Conservation (phyloP, 2,888 invertebrate genomes). For the Callyntrura sp. region DNA sequence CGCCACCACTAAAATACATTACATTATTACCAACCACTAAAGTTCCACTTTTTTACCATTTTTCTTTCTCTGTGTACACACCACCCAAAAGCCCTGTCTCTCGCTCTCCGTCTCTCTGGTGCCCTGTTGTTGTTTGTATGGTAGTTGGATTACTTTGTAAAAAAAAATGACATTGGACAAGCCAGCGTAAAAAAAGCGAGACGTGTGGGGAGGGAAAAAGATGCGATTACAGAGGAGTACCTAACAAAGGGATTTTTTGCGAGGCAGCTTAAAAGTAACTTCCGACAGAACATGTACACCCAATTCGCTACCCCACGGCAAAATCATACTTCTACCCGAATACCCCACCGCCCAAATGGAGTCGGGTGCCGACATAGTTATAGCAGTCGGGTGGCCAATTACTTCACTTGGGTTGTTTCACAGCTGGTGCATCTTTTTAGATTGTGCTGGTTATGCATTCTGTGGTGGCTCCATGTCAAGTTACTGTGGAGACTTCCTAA, state of each 20-base stretch:
- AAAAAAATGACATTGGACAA: slow-evolving; percentile 16
- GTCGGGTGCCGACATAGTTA: too few relatives aligned
- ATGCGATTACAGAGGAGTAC: slow-evolving; percentile 18
- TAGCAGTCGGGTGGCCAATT: too few relatives aligned
- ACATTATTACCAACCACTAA: slow-evolving; percentile 37
- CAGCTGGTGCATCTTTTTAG: too few relatives aligned
- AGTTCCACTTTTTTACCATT: slow-evolving; percentile 30
- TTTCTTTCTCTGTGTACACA: background rate
- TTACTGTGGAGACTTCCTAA: slow-evolving; percentile 76
- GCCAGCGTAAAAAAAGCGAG: background rate
- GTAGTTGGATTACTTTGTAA: slow-evolving; percentile 4
- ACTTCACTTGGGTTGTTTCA: too few relatives aligned
- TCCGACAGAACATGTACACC: too few relatives aligned
- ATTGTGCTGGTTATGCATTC: background rate
- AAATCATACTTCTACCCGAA: too few relatives aligned
- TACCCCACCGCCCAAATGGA: too few relatives aligned
- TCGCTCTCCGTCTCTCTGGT: background rate
- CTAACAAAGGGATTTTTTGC: background rate
- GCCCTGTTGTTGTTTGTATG: background rate
- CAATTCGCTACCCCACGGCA: too few relatives aligned
- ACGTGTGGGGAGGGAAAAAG: background rate
- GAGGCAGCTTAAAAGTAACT: background rate
- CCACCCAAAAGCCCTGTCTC: background rate
- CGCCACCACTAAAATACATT: slow-evolving; percentile 42
- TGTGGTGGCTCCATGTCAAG: slow-evolving; percentile 71